Base-by-base conservation (phyloP, 1,140 invertebrate species). In the Adelges cooleyi region DNA sequence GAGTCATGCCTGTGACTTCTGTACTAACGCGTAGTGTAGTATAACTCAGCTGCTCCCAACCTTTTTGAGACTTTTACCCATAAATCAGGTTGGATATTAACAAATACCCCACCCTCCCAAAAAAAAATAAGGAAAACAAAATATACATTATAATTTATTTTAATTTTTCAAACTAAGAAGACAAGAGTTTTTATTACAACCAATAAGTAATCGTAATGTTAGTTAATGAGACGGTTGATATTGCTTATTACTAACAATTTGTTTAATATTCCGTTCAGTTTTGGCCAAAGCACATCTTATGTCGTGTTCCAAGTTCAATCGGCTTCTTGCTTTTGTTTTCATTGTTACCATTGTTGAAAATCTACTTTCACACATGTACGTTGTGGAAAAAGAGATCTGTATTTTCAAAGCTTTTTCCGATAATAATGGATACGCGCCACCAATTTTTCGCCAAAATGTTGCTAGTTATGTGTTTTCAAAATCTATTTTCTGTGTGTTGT, bases 401-500 rank as follows among this genome's bases (percentile, higher is more conserved):
- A 48, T 48, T 48, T 48, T 23, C 46, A 48, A 22, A 2, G 46
- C 46, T 48, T 48, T 48, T 48, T 48, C 46, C 20, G 46, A 48
- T 17, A 10, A 44, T 44, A 44, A 44, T 44, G 42, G 42, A 44
- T 48, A 48, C 46, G 20, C 46, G 46, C 20, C 46, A 38, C 36
- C 36, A 13, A 48, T 48, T 48, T 46, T 48, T 48, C 46, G 46
- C 46, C 46, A 48, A 48, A 48, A 48, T 22, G 46, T 48, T 48
- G 46, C 20, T 48, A 48, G 20, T 48, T 22, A 22, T 48, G 46
- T 48, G 46, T 48, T 48, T 48, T 48, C 46, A 48, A 48, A 48
- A 48, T 48, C 44, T 48, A 48, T 48, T 48, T 48, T 48, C 17
- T 48, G 44, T 48, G 44, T 48, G 44, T 48, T 48, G 44, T 48